Evolutionary conservation across 2,888 invertebrate species (phyloP), one percentile per base, ranked within the genome.

Genomic region (Corbicula japonica): DNA sequence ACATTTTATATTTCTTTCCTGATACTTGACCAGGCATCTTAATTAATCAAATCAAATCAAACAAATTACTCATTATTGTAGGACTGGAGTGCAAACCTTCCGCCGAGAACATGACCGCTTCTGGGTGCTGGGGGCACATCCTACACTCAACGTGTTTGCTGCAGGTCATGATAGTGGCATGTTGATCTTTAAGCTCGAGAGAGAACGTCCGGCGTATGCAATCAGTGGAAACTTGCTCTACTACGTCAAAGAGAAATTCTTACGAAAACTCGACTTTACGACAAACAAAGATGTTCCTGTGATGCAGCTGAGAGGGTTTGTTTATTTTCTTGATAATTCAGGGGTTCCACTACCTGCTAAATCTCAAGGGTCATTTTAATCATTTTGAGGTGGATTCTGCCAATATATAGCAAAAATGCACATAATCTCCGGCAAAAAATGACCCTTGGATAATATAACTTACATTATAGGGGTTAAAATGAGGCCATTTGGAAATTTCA

Each of bases 101-200:
- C 95, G 99, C 12, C 95, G 99, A 73, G 99, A 99, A 92, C 97
- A 98, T 91, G 99, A 99, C 92, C 95, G 99, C 74, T 99, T 99
- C 94, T 99, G 99, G 99, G 97, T 99, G 18, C 94, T 99, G 83
- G 96, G 97, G 0, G 96, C 98, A 0, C 99, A 99, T 94, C 99
- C 99, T 0, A 96, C 96, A 0, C 94, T 99, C 56, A 99, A 99
- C 94, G 94, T 99, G 61, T 99, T 99, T 94, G 99, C 99, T 26
- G 99, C 99, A n/a, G 93, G 99, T 0, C 99, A 99, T 94, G 99
- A 99, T 94, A 96, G 97, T 48, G 99, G 99, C 86, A 97, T 98
- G 97, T 95, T 98, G n/a, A 96, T 98, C 69, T 98, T 97, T 94
- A 96, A 94, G 94, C 94, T 99, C 90, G 98, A 99, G 92, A 95